phyloP scores from a whole-genome alignment of 2,888 invertebrate species.

The Hanleya hanleyi region DNA sequence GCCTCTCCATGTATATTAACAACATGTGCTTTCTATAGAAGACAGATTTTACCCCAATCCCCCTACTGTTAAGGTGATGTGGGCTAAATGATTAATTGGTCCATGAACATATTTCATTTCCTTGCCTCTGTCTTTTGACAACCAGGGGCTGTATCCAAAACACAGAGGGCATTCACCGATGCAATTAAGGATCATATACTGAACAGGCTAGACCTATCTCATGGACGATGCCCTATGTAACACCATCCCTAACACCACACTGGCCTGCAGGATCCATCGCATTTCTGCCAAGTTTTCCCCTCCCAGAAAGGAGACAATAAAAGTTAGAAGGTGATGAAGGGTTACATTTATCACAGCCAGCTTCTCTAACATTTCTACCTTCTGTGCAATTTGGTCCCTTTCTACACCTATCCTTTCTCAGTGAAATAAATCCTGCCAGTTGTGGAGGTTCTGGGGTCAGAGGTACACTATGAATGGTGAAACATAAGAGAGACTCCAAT shows the following conservation, averaged over 20 bases:
- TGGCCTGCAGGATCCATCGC: not conserved
- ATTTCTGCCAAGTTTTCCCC: no score
- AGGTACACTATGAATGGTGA: no score
- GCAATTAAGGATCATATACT: not conserved
- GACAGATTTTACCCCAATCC: not conserved
- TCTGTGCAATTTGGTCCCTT: no score
- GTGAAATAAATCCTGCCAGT: no score
- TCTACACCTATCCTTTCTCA: no score
- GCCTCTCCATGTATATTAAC: not conserved
- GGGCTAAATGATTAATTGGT: not conserved
- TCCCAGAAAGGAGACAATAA: not conserved
- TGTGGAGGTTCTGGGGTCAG: no score
- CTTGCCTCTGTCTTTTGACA: not conserved
- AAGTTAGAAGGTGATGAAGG: not conserved
- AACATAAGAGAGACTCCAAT: no score
- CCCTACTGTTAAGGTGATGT: not conserved
- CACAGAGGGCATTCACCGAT: not conserved
- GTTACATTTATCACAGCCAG: not conserved
- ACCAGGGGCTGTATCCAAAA: not conserved
- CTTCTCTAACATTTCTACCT: not conserved
- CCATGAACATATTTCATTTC: not conserved
- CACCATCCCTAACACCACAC: no score
- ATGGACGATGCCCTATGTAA: no score
- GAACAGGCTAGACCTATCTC: no score
- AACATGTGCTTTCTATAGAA: slow-evolving; percentile 5